Base-by-base conservation (phyloP, 2,797 vertebrate species). In the Sciurus vulgaris region DNA sequence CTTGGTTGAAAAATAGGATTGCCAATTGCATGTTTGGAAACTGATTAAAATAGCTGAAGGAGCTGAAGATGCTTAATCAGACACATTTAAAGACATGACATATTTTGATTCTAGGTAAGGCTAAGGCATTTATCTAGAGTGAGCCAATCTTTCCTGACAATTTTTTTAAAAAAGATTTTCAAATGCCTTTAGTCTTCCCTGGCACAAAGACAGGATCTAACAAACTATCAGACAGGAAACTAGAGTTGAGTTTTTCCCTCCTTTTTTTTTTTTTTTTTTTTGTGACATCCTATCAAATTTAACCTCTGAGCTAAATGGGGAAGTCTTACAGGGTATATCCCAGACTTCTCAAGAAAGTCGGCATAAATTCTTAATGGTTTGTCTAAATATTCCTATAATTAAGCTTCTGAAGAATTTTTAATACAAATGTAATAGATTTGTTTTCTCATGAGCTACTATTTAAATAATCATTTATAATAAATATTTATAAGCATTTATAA, bases 401-500 rank as follows among this genome's bases (percentile, higher is more conserved):
- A 98, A 98, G 95, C 74, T 96, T 98, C 95, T 97, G 79, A 98
- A 94, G 54, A 95, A 74, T 49, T 97, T 98, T 98, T 97, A 98
- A 97, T 97, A 97, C 33, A 97, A 97, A 98, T 3, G 6, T 92
- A 98, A 97, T 93, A 97, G 96, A 97, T 95, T 95, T 96, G 82
- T 96, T 98, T 98, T 95, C 94, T 97, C 81, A 94, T 49, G 61
- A 97, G 85, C 91, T 98, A 91, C 83, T 97, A 86, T 96, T 98
- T 97, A 97, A 98, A 98, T 69, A 59, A 93, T 97, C 20, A 3
- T 85, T 97, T 96, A 97, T 93, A 96, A 97, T 98, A 98, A 98
- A 98, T 97, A 98, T 98, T 97, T 98, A 61, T 96, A 97, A 97
- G 82, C 86, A 82, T 97, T 97, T 97, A 96, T 98, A 98, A 98